phyloP scores from a whole-genome alignment of 2,113 vertebrate species.

The Pardalotus punctatus region DNA sequence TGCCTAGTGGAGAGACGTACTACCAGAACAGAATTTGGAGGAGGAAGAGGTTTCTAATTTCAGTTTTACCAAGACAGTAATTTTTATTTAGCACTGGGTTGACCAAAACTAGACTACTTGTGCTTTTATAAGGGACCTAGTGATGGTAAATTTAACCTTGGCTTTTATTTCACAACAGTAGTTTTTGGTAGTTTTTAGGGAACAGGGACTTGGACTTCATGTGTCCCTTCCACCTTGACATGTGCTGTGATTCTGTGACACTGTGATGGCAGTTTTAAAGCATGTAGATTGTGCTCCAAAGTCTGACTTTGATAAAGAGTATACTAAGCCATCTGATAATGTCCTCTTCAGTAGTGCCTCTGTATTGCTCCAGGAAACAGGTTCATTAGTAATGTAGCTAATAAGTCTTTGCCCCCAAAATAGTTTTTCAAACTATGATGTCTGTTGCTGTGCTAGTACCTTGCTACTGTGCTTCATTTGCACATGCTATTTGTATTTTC shows the following conservation, averaged over 20 bases:
- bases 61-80: conserved; percentile 1
- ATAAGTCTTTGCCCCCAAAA: background rate
- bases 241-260: background rate
- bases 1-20: background rate
- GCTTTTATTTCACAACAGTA: background rate
- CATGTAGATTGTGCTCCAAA: background rate
- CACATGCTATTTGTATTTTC: background rate
- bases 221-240: background rate
- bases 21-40: background rate
- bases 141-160: conserved; percentile 38
- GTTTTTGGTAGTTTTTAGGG: background rate
- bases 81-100: conserved; percentile 25
- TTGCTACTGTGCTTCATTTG: background rate
- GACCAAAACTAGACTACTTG: background rate
- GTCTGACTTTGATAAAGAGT: background rate
- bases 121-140: conserved; percentile 35
- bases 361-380: background rate
- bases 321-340: background rate
- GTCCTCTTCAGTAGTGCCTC: background rate
- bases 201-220: background rate
- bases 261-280: conserved; percentile 13
- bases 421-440: background rate
- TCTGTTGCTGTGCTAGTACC: background rate
- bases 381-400: background rate
- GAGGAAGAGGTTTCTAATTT: conserved; percentile 24